These are phyloP conservation scores for Agrotis clavis DNA, from an alignment of 2,888 invertebrate genomes.

Conservation along the genomic window DNA sequence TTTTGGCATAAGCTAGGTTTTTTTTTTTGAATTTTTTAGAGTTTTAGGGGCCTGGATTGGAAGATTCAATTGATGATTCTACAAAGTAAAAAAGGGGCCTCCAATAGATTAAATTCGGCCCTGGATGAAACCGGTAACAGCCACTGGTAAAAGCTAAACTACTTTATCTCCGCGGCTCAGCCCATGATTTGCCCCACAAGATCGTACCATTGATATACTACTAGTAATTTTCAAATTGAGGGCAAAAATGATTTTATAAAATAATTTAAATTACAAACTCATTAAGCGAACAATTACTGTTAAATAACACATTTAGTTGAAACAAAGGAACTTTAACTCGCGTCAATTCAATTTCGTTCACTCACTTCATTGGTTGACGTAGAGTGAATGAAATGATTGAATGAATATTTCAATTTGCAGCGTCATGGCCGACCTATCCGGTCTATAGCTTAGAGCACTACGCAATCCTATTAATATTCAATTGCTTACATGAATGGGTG, in stretches of 20 bases:
- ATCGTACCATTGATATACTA: too few relatives aligned
- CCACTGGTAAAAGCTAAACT: too few relatives aligned
- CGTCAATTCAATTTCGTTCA: slow-evolving; percentile 3
- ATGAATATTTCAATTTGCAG: slow-evolving; percentile 22
- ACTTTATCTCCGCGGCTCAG: too few relatives aligned
- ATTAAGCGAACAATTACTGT: not conserved
- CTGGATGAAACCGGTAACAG: too few relatives aligned
- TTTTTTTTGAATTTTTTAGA: too few relatives aligned
- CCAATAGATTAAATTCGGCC: too few relatives aligned
- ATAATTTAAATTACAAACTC: not conserved
- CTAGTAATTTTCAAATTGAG: not conserved
- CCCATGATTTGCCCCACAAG: too few relatives aligned
- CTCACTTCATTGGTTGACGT: not conserved
- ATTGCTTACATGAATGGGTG: slow-evolving; percentile 5
- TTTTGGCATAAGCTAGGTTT: too few relatives aligned
- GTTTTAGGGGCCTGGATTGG: too few relatives aligned
- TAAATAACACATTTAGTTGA: not conserved
- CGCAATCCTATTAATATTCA: slow-evolving; percentile 10
- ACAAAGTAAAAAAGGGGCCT: too few relatives aligned
- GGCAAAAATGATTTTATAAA: not conserved
- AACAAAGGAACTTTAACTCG: not conserved
- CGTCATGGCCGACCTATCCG: slow-evolving; percentile 1
- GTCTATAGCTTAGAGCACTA: not conserved
- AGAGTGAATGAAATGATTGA: slow-evolving; percentile 10
- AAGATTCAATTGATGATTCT: too few relatives aligned